A percentile compares a stretch with the other conserved stretches of the same genome.
Conservation (phyloP, 2,113 vertebrate genomes). For the Rhynchomys soricoides region DNA sequence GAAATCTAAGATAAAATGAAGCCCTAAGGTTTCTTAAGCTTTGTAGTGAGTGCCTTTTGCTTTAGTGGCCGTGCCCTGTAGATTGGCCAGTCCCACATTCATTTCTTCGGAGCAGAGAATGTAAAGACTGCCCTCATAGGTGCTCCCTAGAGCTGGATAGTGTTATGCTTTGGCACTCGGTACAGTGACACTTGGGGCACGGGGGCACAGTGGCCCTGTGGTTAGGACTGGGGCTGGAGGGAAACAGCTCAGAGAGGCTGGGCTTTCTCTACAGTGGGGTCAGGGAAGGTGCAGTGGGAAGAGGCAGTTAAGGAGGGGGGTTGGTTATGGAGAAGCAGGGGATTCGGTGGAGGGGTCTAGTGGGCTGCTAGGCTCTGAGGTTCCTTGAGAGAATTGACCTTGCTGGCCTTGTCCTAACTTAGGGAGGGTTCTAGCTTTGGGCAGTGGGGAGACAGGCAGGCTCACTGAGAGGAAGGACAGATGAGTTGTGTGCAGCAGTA, state of each 20-base stretch:
- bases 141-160: background rate
- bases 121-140: background rate
- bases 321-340: background rate
- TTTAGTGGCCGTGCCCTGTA: background rate
- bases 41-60: background rate
- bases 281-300: background rate
- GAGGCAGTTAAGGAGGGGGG: background rate
- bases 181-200: too few relatives aligned
- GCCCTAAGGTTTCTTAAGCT: background rate
- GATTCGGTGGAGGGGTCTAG: background rate
- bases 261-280: background rate
- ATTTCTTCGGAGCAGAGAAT: background rate
- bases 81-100: too few relatives aligned
- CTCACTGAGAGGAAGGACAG: background rate
- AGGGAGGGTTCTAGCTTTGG: background rate
- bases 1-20: conserved; percentile 5
- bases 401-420: background rate
- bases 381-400: background rate
- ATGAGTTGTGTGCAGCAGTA: background rate
- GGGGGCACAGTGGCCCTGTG: too few relatives aligned
- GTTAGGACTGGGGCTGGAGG: too few relatives aligned
- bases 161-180: background rate
- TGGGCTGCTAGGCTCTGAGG: background rate
- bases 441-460: background rate
- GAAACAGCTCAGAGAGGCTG: background rate